phyloP scores from a whole-genome alignment of 2,888 invertebrate genomes.

The Laspeyria flexula region DNA sequence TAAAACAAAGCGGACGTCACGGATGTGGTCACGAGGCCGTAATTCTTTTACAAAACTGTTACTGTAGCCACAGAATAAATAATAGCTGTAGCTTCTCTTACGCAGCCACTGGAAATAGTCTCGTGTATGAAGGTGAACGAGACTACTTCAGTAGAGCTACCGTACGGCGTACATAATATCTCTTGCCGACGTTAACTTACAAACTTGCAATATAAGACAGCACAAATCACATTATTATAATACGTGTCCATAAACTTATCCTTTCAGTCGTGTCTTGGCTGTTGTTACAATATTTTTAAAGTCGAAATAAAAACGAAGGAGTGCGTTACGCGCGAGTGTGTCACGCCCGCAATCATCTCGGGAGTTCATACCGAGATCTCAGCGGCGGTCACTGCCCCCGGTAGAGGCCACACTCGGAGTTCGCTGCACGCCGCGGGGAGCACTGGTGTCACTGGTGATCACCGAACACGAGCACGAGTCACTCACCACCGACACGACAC shows the following conservation, averaged over 20 bases:
- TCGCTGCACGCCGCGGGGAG: constrained; percentile 7
- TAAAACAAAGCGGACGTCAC: constrained; percentile 36
- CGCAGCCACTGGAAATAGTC: constrained; percentile 20
- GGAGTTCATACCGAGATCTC: constrained; percentile 55
- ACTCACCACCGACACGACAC: constrained; percentile 7
- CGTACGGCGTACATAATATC: no score
- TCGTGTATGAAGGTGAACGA: not conserved
- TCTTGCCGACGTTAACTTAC: no score
- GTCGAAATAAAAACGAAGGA: constrained; percentile 13
- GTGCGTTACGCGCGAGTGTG: constrained; percentile 33
- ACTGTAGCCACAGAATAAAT: no score
- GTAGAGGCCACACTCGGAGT: constrained; percentile 30
- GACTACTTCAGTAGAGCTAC: not conserved
- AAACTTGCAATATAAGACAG: no score
- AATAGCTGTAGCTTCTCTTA: constrained; percentile 6
- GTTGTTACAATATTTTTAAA: not conserved
- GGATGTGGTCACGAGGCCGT: constrained; percentile 40
- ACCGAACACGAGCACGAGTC: constrained; percentile 5
- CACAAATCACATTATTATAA: no score
- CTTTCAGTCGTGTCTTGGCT: no score
- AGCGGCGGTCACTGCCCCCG: constrained; percentile 70
- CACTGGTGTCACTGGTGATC: constrained; percentile 2
- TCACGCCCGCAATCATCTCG: constrained; percentile 41
- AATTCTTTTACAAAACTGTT: constrained; percentile 22
- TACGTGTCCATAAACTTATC: no score